Conservation (phyloP, 2,888 invertebrate genomes). For the Tenthredo distinguenda region DNA sequence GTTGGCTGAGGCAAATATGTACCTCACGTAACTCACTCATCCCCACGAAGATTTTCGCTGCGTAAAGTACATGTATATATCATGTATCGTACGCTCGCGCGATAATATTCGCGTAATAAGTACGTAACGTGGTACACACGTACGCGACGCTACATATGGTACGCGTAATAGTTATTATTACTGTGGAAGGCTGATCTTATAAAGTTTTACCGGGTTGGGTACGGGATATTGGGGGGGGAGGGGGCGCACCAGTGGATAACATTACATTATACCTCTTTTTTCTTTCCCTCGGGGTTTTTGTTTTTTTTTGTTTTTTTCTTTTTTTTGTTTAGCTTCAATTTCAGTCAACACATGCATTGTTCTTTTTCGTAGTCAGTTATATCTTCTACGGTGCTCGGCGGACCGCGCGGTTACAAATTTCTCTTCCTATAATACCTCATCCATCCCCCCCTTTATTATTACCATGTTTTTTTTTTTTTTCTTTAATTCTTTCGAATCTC, state of each 20-base stretch:
- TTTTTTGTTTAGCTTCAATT: slow-evolving; percentile 41
- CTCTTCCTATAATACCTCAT: not conserved
- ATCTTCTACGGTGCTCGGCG: slow-evolving; percentile 29
- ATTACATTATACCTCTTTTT: slow-evolving; percentile 28
- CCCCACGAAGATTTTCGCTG: not conserved
- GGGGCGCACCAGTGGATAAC: slow-evolving; percentile 45
- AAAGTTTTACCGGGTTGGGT: not conserved
- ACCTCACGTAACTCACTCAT: not conserved
- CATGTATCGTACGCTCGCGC: not conserved
- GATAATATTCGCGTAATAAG: not conserved
- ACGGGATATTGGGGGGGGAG: slow-evolving; percentile 2
- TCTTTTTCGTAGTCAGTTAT: slow-evolving; percentile 67
- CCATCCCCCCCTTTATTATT: not conserved
- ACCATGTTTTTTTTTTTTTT: too few species aligned
- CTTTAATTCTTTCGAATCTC: not conserved
- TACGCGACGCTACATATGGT: not conserved
- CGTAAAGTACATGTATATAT: not conserved
- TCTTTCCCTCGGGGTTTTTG: not conserved
- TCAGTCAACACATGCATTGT: slow-evolving; percentile 76
- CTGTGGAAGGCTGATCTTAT: slow-evolving; percentile 40
- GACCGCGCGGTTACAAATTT: slow-evolving; percentile 32
- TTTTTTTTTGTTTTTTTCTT: not conserved
- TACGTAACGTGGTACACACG: not conserved
- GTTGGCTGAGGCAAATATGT: slow-evolving; percentile 46
- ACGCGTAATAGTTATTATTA: slow-evolving; percentile 2